Evolutionary conservation across 2,113 vertebrate genomes (phyloP).

Genomic region (Mirounga angustirostris): DNA sequence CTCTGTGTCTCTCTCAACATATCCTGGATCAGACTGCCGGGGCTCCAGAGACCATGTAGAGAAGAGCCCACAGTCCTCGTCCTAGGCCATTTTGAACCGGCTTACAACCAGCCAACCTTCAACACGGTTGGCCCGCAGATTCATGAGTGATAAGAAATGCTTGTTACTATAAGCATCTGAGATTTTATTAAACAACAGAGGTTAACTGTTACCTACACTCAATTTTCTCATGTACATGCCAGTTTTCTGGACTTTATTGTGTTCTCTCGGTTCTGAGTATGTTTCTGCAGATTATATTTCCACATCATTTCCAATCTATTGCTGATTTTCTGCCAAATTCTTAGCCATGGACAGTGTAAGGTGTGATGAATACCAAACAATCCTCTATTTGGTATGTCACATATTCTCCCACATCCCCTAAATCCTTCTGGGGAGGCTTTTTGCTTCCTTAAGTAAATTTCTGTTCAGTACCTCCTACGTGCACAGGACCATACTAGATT

Average conservation of each 20-base stretch:
- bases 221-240: rapidly evolving
- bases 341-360: not conserved
- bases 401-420: not conserved
- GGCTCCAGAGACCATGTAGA: not conserved
- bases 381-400: not conserved
- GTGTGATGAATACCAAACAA: rapidly evolving
- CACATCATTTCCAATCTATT: not conserved
- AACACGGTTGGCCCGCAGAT: not conserved
- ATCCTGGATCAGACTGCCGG: not conserved
- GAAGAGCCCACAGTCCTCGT: not conserved
- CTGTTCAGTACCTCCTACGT: rapidly evolving
- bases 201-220: not conserved
- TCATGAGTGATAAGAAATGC: not conserved
- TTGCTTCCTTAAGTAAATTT: not conserved
- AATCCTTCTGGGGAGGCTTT: not conserved
- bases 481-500: not conserved
- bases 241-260: not conserved
- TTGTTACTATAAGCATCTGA: not conserved
- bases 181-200: not conserved
- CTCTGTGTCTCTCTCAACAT: not conserved
- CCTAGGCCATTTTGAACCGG: rapidly evolving
- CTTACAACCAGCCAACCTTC: not conserved
- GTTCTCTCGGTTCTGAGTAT: rapidly evolving
- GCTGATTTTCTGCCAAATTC: not conserved
- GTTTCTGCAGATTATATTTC: not conserved